A percentile compares a stretch with the other conserved stretches of the same genome.
Conservation (phyloP, 2,888 invertebrate genomes). For the Tetragonisca angustula region DNA sequence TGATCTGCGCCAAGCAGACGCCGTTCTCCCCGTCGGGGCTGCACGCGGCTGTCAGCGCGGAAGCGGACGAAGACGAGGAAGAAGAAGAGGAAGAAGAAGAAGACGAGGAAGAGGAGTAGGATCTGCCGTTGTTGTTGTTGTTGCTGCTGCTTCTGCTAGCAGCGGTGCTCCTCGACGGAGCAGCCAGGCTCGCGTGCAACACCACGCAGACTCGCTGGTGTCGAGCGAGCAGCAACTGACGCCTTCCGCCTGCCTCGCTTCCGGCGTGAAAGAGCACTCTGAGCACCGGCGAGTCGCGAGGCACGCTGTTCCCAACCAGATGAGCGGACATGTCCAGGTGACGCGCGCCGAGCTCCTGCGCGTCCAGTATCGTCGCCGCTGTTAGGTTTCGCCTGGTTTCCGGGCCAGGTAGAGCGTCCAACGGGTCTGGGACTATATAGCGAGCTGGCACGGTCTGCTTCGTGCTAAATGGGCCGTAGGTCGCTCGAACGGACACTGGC, state of each 20-base stretch:
- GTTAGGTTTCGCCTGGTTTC: conserved; percentile 78
- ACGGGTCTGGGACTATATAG: conserved; percentile 93
- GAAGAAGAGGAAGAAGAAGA: conserved; percentile 44
- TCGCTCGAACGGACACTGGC: conserved; percentile 95
- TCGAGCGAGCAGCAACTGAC: conserved; percentile 87
- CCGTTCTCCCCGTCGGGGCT: conserved; percentile 97
- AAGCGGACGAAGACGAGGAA: conserved; percentile 36
- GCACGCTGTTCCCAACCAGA: conserved; percentile 93
- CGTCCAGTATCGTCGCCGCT: conserved; percentile 85
- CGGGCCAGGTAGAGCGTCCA: conserved; percentile 86
- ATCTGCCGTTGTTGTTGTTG: conserved; percentile 43
- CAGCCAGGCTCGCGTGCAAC: conserved; percentile 89
- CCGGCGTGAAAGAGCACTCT: conserved; percentile 97
- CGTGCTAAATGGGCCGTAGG: conserved; percentile 97
- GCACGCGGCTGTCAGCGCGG: conserved; percentile 93
- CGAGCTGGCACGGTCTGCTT: conserved; percentile 97
- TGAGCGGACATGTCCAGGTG: conserved; percentile 96
- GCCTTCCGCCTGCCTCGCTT: conserved; percentile 91
- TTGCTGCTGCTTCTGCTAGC: conserved; percentile 46
- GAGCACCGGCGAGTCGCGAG: conserved; percentile 95
- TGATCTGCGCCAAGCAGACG: conserved; percentile 94
- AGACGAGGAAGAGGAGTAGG: conserved; percentile 52
- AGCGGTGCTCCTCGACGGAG: conserved; percentile 82
- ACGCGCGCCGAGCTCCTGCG: conserved; percentile 88
- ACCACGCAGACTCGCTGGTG: conserved; percentile 93